Base-by-base conservation (phyloP, 2,888 invertebrate genomes). In the Limnephilus auricula region DNA sequence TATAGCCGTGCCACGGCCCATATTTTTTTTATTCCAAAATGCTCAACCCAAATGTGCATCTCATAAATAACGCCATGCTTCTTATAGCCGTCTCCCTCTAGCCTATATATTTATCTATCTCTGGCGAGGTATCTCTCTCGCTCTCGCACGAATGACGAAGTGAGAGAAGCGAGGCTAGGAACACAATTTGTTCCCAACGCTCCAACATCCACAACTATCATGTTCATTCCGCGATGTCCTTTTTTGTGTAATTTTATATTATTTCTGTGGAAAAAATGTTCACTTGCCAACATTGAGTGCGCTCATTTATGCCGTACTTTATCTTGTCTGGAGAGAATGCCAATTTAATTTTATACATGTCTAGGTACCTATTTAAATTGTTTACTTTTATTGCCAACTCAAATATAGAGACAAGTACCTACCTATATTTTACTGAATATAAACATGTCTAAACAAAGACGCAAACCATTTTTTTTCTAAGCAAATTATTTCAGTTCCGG, bases 21-120 rank as follows among this genome's bases (percentile, higher is more conserved):
- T 94, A 95, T 94, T 94, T 95, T 94, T 95, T 95, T 95, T 95
- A 95, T 95, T 95, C 94, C 94, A 94, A 94, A 94, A 95, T 95
- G 95, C 95, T 95, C 94, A 94, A 94, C 95, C 95, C 95, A 95
- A 95, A 95, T 95, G 95, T 96, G 95, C 95, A 95, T 95, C 95
- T 93, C 95, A 95, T 96, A 96, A 96, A 96, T 96, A 94, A 95
- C 94, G 93, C 89, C 94, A 94, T 94, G 95, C 95, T 95, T 95
- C 95, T 93, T 95, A 93, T 94, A 94, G 94, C 95, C 94, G 93
- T 95, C 95, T 94, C 94, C 94, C 94, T 95, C 95, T 34, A 94
- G 94, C 94, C 92, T n/a, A 90, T 91, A 91, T 40, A 78, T 78
- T 78, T 87, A 85, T 90, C 91, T 50, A 90, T 88, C 82, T 90